These are phyloP conservation scores for Aleadryas rufinucha DNA, from an alignment of 2,113 vertebrate species.

Conservation along the genomic window DNA sequence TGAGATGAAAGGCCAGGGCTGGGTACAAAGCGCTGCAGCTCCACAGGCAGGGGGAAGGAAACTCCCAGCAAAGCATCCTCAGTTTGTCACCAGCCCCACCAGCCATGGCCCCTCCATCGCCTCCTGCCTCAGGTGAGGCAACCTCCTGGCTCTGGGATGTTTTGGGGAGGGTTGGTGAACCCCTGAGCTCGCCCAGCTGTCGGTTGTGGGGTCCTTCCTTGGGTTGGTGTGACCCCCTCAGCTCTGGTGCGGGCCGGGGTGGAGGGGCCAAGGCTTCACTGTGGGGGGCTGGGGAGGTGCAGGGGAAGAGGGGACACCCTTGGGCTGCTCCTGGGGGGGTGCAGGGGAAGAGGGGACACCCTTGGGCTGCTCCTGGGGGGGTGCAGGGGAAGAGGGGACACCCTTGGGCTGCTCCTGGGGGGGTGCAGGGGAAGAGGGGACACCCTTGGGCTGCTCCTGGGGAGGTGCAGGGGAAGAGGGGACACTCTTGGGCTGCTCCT, in stretches of 20 bases:
- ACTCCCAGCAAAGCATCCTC: neutral
- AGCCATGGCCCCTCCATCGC: neutral
- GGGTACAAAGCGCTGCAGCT: neutral
- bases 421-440: neutral
- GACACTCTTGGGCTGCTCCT: neutral
- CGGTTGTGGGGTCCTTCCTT: neutral
- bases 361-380: neutral
- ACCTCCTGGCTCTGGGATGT: accelerated
- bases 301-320: neutral
- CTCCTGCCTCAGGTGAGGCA: neutral
- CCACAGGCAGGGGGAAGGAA: neutral
- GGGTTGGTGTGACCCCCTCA: neutral
- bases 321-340: neutral
- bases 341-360: neutral
- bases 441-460: neutral
- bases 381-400: neutral
- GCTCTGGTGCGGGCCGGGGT: neutral
- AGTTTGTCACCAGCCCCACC: neutral
- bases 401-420: neutral
- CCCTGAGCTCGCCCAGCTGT: neutral
- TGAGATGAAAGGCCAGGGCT: neutral
- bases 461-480: neutral
- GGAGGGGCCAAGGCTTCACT: accelerated
- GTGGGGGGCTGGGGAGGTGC: neutral
- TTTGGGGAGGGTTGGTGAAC: neutral